These are phyloP conservation scores for Electrophaes corylata DNA, from an alignment of 2,888 invertebrate species.

Conservation along the genomic window DNA sequence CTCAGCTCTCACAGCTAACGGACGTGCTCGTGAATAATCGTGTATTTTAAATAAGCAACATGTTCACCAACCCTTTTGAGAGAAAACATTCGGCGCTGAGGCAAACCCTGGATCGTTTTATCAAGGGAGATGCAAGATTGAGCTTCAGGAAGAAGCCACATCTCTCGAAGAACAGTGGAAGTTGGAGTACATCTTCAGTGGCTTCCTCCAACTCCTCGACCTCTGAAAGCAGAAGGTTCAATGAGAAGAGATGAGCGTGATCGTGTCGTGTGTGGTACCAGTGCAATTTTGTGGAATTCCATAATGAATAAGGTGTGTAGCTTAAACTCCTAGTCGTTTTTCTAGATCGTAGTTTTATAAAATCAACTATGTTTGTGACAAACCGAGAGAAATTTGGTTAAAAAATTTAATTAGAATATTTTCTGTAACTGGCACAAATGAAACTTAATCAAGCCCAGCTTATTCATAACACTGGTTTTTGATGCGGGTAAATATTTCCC, in stretches of 20 bases:
- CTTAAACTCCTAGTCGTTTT: conserved; percentile 8
- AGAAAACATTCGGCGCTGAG: conserved; percentile 88
- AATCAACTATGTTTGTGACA: not conserved
- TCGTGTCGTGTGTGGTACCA: conserved; percentile 59
- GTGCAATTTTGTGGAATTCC: conserved; percentile 57
- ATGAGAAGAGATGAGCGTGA: conserved; percentile 65
- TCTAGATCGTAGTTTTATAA: not conserved
- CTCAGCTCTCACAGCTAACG: conserved; percentile 45
- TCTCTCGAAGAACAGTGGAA: conserved; percentile 56
- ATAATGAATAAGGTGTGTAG: conserved; percentile 66
- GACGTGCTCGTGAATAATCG: conserved; percentile 48
- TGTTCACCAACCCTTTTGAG: conserved; percentile 89
- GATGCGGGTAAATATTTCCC: not conserved
- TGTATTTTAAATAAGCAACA: conserved; percentile 54
- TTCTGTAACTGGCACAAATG: not conserved
- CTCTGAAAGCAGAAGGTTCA: conserved; percentile 48
- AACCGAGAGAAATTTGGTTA: not conserved
- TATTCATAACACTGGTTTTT: not conserved
- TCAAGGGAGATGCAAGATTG: conserved; percentile 74
- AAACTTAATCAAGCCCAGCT: not conserved
- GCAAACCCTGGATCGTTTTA: conserved; percentile 86
- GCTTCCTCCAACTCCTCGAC: conserved; percentile 53
- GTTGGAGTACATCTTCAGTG: conserved; percentile 65
- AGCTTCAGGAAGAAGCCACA: conserved; percentile 69
- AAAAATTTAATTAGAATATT: not conserved